phyloP scores from a whole-genome alignment of 1,140 invertebrate genomes.

The Saccostrea cuccullata region DNA sequence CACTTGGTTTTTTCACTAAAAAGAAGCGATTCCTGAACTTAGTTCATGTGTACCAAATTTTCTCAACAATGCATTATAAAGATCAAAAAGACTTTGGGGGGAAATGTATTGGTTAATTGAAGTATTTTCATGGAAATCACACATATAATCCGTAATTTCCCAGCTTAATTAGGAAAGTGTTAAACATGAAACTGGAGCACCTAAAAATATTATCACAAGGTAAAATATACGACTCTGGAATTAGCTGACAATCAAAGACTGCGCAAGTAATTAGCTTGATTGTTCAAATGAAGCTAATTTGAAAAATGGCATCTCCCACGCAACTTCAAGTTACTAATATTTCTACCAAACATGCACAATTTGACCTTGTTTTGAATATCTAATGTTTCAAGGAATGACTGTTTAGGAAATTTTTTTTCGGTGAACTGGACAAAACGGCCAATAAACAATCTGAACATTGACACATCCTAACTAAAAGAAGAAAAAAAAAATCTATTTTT shows the following conservation, averaged over 20 bases:
- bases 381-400: not conserved
- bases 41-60: too few relatives aligned
- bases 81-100: too few relatives aligned
- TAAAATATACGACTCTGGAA: not conserved
- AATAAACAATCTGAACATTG: too few relatives aligned
- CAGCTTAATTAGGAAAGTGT: not conserved
- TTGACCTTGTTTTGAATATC: not conserved
- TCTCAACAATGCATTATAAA: too few relatives aligned
- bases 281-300: not conserved
- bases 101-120: too few relatives aligned
- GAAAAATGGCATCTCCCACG: constrained; percentile 19
- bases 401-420: not conserved
- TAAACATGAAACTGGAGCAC: not conserved
- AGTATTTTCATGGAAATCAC: too few relatives aligned
- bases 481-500: too few relatives aligned
- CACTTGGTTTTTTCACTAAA: too few relatives aligned
- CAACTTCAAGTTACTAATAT: not conserved
- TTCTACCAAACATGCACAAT: not conserved
- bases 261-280: not conserved
- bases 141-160: not conserved
- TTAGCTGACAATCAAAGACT: not conserved
- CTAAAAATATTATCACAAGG: not conserved
- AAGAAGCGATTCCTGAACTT: too few relatives aligned
- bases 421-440: too few relatives aligned
- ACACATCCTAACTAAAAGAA: too few relatives aligned